Percentiles rank a stretch among this genome's conserved stretches.
phyloP scores from a whole-genome alignment of 2,797 vertebrate species.

The Acestrorhynchus altus region DNA sequence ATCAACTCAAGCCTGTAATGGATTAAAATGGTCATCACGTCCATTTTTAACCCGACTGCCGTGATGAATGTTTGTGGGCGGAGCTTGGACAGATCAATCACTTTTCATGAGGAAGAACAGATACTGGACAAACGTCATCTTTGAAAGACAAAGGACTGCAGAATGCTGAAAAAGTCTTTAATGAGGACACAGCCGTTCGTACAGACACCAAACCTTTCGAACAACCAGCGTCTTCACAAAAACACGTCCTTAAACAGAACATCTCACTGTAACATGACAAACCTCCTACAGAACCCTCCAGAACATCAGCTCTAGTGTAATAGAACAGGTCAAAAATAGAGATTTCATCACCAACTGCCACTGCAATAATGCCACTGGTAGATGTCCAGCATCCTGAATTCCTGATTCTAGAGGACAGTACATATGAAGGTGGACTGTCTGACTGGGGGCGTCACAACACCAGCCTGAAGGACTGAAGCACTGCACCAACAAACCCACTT shows the following conservation, averaged over 20 bases:
- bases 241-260: slow-evolving; percentile 71
- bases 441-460: slow-evolving; percentile 9
- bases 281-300: slow-evolving; percentile 71
- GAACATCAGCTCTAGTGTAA: slow-evolving; percentile 65
- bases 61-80: too few species aligned
- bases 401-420: slow-evolving; percentile 72
- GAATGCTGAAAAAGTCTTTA: slow-evolving; percentile 80
- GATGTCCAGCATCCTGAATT: slow-evolving; percentile 81
- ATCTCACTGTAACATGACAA: slow-evolving; percentile 73
- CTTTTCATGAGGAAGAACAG: background rate
- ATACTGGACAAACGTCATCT: background rate
- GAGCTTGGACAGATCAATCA: too few species aligned
- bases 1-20: too few species aligned
- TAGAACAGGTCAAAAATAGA: slow-evolving; percentile 73
- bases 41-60: too few species aligned
- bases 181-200: slow-evolving; percentile 81
- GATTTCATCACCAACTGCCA: slow-evolving; percentile 66
- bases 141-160: background rate
- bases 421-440: slow-evolving; percentile 64
- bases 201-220: slow-evolving; percentile 69
- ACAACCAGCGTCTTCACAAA: slow-evolving; percentile 66
- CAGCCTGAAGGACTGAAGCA: slow-evolving; percentile 8
- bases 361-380: slow-evolving; percentile 72
- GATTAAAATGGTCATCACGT: too few species aligned
- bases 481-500: background rate